These are phyloP conservation scores for Montifringilla adamsi DNA, from an alignment of 2,113 vertebrate genomes.

Conservation along the genomic window DNA sequence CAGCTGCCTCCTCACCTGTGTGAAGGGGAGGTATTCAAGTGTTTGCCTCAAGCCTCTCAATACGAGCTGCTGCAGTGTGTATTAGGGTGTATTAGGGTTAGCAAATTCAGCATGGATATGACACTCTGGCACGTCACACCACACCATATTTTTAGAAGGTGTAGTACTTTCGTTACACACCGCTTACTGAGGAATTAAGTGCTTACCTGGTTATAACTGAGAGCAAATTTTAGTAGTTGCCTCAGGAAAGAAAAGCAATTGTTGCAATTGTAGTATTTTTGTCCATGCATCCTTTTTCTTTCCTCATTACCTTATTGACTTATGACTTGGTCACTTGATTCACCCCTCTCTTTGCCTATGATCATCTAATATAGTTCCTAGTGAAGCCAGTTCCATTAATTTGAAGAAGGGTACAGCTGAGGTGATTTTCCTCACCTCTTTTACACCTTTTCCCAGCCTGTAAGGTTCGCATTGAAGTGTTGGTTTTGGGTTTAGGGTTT, in stretches of 20 bases:
- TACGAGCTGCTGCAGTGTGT: not conserved
- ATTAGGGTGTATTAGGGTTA: not conserved
- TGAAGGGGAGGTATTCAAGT: not conserved
- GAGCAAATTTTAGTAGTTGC: not conserved
- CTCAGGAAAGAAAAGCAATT: not conserved
- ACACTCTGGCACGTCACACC: not conserved
- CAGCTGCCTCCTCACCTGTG: not conserved
- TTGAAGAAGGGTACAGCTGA: not conserved
- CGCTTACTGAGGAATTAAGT: not conserved
- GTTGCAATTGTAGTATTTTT: not conserved
- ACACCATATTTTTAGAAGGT: not conserved
- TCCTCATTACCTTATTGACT: not conserved
- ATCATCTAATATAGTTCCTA: not conserved
- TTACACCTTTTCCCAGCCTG: not conserved
- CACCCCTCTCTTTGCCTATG: not conserved
- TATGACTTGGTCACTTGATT: not conserved
- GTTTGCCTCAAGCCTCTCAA: rapidly evolving
- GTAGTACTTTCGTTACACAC: not conserved
- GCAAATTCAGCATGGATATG: not conserved
- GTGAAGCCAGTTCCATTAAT: not conserved
- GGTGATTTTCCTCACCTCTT: not conserved
- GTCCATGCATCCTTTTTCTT: not conserved
- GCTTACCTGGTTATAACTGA: not conserved
- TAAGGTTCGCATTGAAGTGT: not conserved
- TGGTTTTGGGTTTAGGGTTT: not conserved